Evolutionary conservation across 1,140 invertebrate species (phyloP), one percentile per base, ranked within the genome.

Genomic region (Drosophila kanapiae): DNA sequence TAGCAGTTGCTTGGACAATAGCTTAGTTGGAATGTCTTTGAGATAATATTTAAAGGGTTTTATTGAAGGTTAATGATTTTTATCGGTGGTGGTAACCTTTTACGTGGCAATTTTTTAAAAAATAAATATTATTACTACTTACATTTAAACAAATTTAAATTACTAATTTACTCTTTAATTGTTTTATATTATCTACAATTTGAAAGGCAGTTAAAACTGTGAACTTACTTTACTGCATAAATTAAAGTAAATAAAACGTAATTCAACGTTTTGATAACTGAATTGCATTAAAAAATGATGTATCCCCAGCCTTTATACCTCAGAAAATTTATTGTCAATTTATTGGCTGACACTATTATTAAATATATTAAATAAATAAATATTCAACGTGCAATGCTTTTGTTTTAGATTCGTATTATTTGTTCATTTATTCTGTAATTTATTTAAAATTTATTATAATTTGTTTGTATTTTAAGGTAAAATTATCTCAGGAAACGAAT

Each of bases 401-500:
- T 14, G 9, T 4, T 53, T 9, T 53, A 53, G 51, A 23, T 54
- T 54, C 11, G 5, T 23, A 3, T 8, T 14, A 14, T 54, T 54
- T 37, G 16, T 23, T 18, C 4, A 23, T 37, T 35, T 37, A 54
- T 54, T 54, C 6, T 54, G 5, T 7, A 18, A 14, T 35, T 35
- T 35, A 35, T 8, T 53, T 14, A 37, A 13, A 0, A 54, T 9
- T 8, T 37, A 14, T 13, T 1, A 27, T 6, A 51, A 45, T 63
- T 18, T 40, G 40, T 33, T n/a, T 37, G 0, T 2, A 14, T 14
- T 23, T 14, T 0, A 37, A 11, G 9, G 13, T 6, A 18, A 13
- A 51, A 1, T 63, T 82, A 74, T 37, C 40, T 63, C 16, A 87
- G 35, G 38, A 88, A 83, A 1, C 83, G 76, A 51, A 77, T 70